Evolutionary conservation across 2,888 invertebrate species (phyloP), one percentile per base, ranked within the genome.

Genomic region (Drosophila sordidula): DNA sequence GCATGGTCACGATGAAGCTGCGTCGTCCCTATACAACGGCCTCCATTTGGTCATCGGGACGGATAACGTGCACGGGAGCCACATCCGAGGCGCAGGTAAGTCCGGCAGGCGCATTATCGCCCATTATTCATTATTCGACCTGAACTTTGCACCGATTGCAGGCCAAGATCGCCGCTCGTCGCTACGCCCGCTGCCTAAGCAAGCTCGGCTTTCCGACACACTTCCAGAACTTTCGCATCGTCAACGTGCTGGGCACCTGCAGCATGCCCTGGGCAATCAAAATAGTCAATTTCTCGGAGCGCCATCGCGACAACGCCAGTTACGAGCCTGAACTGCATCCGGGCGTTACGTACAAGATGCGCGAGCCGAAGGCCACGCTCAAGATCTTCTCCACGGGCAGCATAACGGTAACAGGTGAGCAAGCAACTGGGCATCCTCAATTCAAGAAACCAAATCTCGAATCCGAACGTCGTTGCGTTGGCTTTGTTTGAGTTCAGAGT

Each of bases 371-470:
- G 93, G 98, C 99, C 68, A 98, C 98, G 57, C 93, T 99, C 79
- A 99, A 99, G 93, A 98, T 99, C 93, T 99, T 99, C 93, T 98
- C 98, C 57, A 99, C 99, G 45, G 99, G 99, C 89, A 98, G 98
- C 93, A 96, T 99, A 73, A 98, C 98, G 77, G 97, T 99, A 64
- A 42, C 93, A 54, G 54, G 54, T 54, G 14, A 41, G 51, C 16
- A n/a, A 18, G 6, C 6, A n/a, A 6, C 26, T 26, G 26, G 6
- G 25, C 4, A 25, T 25, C 6, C 25, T 4, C 18, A 18, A 18
- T 18, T 18, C 18, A 18, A 18, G 18, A 18, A 18, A 18, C 18
- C 18, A 6, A 26, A 26, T 26, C 26, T 1, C 26, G 26, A 26
- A 26, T 26, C 6, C 6, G 18, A 18, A 18, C 4, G 4, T 25